Percentiles rank a stretch among this genome's conserved stretches.
Conservation (phyloP, 2,888 invertebrate genomes). For the Chymomyza caudatula region DNA sequence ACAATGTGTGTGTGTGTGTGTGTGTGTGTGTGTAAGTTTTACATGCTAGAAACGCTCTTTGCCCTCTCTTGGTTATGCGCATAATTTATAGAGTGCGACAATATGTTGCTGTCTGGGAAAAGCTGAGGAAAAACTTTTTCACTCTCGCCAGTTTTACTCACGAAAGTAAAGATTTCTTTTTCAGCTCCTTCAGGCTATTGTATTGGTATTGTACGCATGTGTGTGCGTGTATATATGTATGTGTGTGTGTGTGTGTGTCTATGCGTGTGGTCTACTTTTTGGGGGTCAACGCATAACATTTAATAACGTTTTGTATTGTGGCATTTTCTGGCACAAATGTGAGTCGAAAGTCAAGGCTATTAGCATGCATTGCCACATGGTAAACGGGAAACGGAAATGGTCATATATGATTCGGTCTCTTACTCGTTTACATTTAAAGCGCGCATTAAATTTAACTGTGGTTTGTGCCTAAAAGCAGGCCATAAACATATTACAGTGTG, state of each 20-base stretch:
- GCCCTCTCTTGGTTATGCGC: constrained; percentile 59
- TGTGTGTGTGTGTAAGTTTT: constrained; percentile 24
- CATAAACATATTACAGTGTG: neutral
- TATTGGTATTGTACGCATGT: neutral
- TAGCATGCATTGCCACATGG: constrained; percentile 19
- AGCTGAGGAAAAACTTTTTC: constrained; percentile 43
- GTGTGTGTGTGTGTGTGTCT: constrained; percentile 1
- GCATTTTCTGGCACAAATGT: constrained; percentile 3
- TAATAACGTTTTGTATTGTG: constrained; percentile 6
- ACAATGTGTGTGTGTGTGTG: constrained; percentile 1
- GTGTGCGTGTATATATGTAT: neutral
- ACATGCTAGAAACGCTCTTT: constrained; percentile 29
- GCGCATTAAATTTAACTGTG: neutral
- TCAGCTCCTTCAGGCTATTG: constrained; percentile 11
- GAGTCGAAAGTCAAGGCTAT: constrained; percentile 52
- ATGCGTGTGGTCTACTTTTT: constrained; percentile 28
- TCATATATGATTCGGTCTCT: neutral
- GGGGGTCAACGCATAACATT: constrained; percentile 31
- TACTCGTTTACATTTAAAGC: neutral
- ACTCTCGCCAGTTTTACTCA: constrained; percentile 24
- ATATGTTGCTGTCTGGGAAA: constrained; percentile 57
- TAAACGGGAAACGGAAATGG: neutral
- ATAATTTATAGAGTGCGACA: constrained; percentile 72
- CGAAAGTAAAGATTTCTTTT: constrained; percentile 50
- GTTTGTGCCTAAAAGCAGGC: neutral